phyloP scores from a whole-genome alignment of 2,113 vertebrate genomes.

The Hymenochirus boettgeri region DNA sequence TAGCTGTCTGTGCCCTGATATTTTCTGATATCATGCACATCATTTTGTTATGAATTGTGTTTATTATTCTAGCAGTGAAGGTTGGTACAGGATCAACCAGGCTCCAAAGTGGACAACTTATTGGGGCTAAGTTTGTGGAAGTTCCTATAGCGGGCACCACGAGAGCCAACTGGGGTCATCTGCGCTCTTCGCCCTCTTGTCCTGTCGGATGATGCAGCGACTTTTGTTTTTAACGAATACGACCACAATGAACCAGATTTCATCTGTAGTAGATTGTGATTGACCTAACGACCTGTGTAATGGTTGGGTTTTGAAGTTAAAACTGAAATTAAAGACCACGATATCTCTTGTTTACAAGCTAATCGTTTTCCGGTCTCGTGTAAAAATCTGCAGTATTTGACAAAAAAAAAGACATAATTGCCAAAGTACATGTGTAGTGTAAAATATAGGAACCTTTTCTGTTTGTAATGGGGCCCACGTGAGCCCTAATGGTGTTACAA shows the following conservation, averaged over 20 bases:
- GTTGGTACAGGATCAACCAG: background rate
- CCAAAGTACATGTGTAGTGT: no score
- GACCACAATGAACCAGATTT: background rate
- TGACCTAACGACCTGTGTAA: background rate
- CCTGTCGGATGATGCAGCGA: background rate
- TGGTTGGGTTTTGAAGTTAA: background rate
- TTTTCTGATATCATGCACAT: constrained; percentile 62
- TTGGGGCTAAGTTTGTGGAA: background rate
- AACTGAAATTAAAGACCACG: no score
- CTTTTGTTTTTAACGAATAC: background rate
- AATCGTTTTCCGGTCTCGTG: no score
- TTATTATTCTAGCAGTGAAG: background rate
- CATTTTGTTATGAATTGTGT: background rate
- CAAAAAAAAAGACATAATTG: no score
- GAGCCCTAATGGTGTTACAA: no score
- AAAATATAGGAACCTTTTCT: no score
- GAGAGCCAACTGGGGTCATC: background rate
- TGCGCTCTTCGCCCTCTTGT: background rate
- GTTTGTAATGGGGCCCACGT: no score
- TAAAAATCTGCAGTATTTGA: no score
- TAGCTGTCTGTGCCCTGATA: constrained; percentile 73
- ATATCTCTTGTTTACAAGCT: no score
- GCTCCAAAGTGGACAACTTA: background rate
- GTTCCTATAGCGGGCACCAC: background rate
- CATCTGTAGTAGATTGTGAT: background rate